A percentile compares a stretch with the other conserved stretches of the same genome.
Conservation (phyloP, 1,140 invertebrate species). For the Sipha flava region DNA sequence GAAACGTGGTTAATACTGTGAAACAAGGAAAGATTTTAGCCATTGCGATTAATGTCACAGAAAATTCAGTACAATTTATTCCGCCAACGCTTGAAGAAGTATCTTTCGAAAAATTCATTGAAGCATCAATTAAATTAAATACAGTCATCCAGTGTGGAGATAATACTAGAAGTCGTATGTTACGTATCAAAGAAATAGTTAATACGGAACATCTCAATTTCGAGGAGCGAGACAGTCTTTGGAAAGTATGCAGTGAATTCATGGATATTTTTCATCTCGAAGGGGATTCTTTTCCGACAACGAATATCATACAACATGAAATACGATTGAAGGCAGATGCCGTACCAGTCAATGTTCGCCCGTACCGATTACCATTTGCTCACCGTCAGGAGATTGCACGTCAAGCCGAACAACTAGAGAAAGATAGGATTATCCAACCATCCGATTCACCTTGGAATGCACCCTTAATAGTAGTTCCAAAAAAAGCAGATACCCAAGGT, state of each 20-base stretch:
- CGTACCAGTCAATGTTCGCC: slow-evolving; percentile 37
- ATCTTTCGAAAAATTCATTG: background rate
- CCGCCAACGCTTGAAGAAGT: background rate
- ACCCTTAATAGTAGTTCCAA: slow-evolving; percentile 14
- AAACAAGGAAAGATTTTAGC: background rate
- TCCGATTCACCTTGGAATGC: slow-evolving; percentile 15
- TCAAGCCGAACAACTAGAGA: background rate
- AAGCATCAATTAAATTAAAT: background rate
- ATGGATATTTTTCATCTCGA: background rate
- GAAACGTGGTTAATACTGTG: background rate
- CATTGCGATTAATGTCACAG: background rate
- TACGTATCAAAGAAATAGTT: background rate
- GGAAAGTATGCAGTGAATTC: background rate
- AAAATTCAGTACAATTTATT: background rate
- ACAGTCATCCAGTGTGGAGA: background rate
- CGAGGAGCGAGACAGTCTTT: too few relatives aligned
- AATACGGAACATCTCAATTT: too few relatives aligned
- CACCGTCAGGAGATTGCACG: background rate
- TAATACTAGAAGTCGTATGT: background rate
- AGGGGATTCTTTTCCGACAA: background rate
- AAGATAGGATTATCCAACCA: slow-evolving; percentile 17
- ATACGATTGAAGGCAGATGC: slow-evolving; percentile 29
- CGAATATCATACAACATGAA: background rate
- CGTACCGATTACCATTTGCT: slow-evolving; percentile 40
- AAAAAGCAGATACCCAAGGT: slow-evolving; percentile 35